phyloP scores from a whole-genome alignment of 2,888 invertebrate species.

The Gari tellinella region DNA sequence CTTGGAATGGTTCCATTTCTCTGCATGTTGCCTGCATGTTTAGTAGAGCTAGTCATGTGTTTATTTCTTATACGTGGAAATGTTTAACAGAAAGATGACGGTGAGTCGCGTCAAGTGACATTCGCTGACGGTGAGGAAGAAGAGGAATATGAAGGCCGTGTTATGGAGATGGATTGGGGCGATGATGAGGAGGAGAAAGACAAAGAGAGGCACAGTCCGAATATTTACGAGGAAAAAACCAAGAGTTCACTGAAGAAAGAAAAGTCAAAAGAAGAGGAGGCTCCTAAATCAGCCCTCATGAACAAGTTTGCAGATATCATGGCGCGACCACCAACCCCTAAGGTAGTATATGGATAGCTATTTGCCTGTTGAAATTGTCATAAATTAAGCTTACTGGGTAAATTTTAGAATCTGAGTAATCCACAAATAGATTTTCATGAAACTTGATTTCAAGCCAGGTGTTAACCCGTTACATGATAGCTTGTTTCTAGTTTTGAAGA shows the following conservation, averaged over 20 bases:
- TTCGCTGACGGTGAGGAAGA: conserved; percentile 59
- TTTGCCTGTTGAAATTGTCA: no score
- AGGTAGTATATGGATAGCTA: conserved; percentile 17
- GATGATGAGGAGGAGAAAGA: conserved; percentile 70
- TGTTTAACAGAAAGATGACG: conserved; percentile 33
- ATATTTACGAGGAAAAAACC: conserved; percentile 42
- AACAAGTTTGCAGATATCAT: conserved; percentile 76
- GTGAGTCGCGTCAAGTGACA: conserved; percentile 43
- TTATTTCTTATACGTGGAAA: no score
- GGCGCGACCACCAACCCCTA: conserved; percentile 69
- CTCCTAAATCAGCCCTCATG: conserved; percentile 59
- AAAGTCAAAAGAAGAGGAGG: conserved; percentile 44
- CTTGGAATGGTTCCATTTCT: no score
- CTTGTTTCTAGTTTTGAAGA: no score
- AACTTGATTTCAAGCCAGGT: no score
- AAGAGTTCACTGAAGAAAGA: conserved; percentile 56
- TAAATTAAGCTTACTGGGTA: no score
- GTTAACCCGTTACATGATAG: no score
- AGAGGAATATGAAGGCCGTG: conserved; percentile 57
- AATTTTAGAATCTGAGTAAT: no score
- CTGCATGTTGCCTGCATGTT: no score
- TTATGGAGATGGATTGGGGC: conserved; percentile 69
- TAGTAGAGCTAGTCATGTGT: no score
- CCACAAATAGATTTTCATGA: no score
- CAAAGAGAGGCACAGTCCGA: conserved; percentile 36